These are phyloP conservation scores for Percina caprodes DNA, from an alignment of 2,113 vertebrate genomes.

Conservation along the genomic window DNA sequence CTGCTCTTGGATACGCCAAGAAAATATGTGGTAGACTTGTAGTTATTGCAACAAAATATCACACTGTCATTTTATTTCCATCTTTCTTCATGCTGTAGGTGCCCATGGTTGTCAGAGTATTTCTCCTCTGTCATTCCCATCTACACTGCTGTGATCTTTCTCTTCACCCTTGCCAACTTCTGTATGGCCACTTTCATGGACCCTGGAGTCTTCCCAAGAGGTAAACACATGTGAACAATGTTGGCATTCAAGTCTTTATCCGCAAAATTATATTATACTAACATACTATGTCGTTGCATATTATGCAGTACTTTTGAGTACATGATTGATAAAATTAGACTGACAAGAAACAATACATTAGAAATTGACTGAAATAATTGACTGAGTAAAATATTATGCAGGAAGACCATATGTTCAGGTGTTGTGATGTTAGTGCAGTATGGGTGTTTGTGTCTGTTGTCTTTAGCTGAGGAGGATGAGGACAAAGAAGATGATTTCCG, in stretches of 20 bases:
- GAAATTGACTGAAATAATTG: background rate
- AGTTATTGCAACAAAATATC: background rate
- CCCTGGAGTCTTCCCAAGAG: slow-evolving; percentile 97
- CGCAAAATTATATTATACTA: background rate
- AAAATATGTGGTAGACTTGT: background rate
- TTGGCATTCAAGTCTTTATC: background rate
- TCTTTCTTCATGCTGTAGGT: slow-evolving; percentile 78
- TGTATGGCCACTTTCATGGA: slow-evolving; percentile 99
- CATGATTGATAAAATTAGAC: background rate
- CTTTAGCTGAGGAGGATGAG: slow-evolving; percentile 95
- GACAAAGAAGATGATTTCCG: slow-evolving; percentile 99
- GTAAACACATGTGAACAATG: slow-evolving; percentile 72
- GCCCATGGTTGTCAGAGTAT: slow-evolving; percentile 91
- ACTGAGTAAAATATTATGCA: background rate
- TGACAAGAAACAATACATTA: background rate
- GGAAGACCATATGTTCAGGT: fast-evolving
- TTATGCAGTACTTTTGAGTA: background rate
- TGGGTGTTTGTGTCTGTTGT: slow-evolving; percentile 35
- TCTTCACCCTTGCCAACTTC: slow-evolving; percentile 98
- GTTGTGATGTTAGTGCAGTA: background rate
- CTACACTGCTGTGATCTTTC: slow-evolving; percentile 93
- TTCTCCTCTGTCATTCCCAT: slow-evolving; percentile 90
- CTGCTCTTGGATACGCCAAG: slow-evolving; percentile 1
- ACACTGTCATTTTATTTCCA: slow-evolving; percentile 11
- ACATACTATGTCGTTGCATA: background rate